Evolutionary conservation across 2,888 invertebrate species (phyloP), one percentile per base, ranked within the genome.

Genomic region (Nebria brevicollis): DNA sequence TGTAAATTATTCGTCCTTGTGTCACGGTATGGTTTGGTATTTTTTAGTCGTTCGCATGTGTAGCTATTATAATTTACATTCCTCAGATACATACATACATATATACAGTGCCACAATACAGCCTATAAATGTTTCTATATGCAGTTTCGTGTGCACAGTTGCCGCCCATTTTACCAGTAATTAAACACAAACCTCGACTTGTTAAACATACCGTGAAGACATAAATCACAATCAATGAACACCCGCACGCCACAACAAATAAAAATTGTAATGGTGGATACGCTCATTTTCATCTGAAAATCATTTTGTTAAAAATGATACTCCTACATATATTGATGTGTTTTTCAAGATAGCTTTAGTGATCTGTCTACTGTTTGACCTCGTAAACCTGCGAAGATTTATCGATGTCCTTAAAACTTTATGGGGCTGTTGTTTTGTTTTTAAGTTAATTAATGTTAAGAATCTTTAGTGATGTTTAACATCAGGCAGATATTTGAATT

Each of bases 181-280:
- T 70, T 70, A 70, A 70, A 70, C 70, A 70, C 34, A 70, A 70
- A 70, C 25, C 25, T 34, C 34, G 25, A 34, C 70, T 25, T 70
- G 70, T 70, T 70, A 70, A 70, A 70, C 70, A 34, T 26, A 34
- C 26, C 70, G 70, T 70, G 70, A 70, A 70, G 34, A 70, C 70
- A 70, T 70, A 70, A 70, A 70, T 70, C 70, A 70, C 70, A 70
- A 70, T 70, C 70, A 70, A 70, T 34, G 25, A 13, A 34, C 34
- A 70, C 70, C 70, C 34, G 20, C 70, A 15, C 70, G 11, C 13
- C 54, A 54, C 13, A 13, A 11, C 11, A 54, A 54, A 54, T 54
- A 54, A 54, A 54, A 54, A 54, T 11, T 13, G 13, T 54, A 54
- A 11, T 54, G 8, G 54, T 8, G 8, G 13, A 54, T 54, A 13